Evolutionary conservation across 1,140 invertebrate genomes (phyloP), one percentile per base, ranked within the genome.

Genomic region (Holcopasites calliopsidis): DNA sequence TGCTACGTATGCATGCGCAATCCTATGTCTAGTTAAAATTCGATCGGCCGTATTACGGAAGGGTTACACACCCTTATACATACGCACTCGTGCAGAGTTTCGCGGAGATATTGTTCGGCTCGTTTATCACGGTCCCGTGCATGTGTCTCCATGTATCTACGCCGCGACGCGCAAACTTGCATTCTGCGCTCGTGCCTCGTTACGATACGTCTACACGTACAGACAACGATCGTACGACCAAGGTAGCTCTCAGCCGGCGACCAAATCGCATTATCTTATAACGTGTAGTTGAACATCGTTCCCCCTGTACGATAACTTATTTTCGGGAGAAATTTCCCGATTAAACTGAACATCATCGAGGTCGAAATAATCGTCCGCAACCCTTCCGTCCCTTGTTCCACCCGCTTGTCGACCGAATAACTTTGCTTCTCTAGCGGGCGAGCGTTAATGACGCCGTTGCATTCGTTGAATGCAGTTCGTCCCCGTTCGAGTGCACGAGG

Each of bases 261-360:
- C 21, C 62, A 74, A 79, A 81, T 81, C 79, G 61, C 38, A 70
- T 80, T 81, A 75, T 76, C 71, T 80, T 80, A 65, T 65, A 74
- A 74, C 54, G 44, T 52, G 52, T 70, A 47, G 64, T 40, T 28
- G 70, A 21, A 47, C 40, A 10, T 33, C 10, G 60, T 70, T 80
- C 31, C 23, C 10, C 3, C 16, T 40, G n/a, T 44, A 5, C 33
- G 72, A 40, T 69, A 75, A 58, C 54, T 69, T 47, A 58, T 57
- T 57, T 31, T 16, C 3, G 0, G 50, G 10, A 13, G 21, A 5
- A 61, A 42, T 42, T 60, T 21, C 3, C 33, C 21, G 28, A 0
- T 11, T 33, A 35, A 58, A 13, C 5, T 58, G n/a, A 58, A 54
- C 16, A 3, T 3, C 10, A 11, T 16, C 38, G 8, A 21, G 26